phyloP scores from a whole-genome alignment of 2,888 invertebrate species.

The Heliothis peltigera region DNA sequence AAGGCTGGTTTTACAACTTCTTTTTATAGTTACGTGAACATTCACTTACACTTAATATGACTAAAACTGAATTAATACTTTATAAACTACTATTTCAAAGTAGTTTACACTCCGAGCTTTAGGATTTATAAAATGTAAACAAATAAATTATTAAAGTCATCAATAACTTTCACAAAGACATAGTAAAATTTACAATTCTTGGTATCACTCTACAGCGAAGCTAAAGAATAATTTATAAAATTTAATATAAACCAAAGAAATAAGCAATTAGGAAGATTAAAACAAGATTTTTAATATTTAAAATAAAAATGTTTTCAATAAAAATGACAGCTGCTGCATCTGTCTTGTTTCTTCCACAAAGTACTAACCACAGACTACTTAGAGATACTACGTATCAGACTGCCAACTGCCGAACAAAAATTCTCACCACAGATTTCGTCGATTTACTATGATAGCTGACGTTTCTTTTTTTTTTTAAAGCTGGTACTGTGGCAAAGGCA shows the following conservation, averaged over 20 bases:
- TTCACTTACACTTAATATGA: slow-evolving; percentile 7
- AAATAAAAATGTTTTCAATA: neutral
- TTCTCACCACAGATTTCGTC: too few relatives aligned
- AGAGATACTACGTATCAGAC: too few relatives aligned
- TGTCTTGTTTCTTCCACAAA: neutral
- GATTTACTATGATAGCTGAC: too few relatives aligned
- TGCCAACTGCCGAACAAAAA: too few relatives aligned
- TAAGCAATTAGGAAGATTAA: neutral
- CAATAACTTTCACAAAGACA: slow-evolving; percentile 11
- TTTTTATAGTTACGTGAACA: slow-evolving; percentile 5
- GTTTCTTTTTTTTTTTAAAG: too few relatives aligned
- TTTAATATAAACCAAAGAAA: neutral
- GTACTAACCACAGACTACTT: too few relatives aligned
- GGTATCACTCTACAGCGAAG: neutral
- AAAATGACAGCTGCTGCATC: slow-evolving; percentile 4
- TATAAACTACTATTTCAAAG: slow-evolving; percentile 30
- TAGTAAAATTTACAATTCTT: neutral
- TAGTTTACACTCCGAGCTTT: neutral
- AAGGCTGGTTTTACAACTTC: slow-evolving; percentile 59
- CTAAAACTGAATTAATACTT: slow-evolving; percentile 17
- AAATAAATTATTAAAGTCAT: slow-evolving; percentile 1
- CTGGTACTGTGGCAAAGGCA: too few relatives aligned
- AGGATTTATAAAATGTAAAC: slow-evolving; percentile 19
- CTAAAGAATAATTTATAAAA: neutral
- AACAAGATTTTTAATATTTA: neutral